Conservation (phyloP, 2,888 invertebrate species). For the Neoascia interrupta region DNA sequence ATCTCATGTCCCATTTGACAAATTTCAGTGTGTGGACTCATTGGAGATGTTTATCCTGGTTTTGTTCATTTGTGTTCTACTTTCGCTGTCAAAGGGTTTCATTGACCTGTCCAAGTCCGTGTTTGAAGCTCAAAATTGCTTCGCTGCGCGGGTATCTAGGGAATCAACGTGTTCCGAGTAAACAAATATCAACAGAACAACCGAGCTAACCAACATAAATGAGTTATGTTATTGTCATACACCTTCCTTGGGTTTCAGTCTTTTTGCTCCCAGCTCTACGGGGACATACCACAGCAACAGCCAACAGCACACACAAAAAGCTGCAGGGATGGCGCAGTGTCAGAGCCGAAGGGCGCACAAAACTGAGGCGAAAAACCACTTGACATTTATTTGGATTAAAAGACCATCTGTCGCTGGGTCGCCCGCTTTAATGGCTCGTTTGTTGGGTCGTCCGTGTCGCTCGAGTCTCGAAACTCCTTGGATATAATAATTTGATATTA, state of each 20-base stretch:
- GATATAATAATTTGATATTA: slow-evolving; percentile 25
- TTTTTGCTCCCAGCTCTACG: not conserved
- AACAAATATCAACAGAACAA: slow-evolving; percentile 49
- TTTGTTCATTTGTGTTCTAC: slow-evolving; percentile 31
- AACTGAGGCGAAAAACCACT: slow-evolving; percentile 60
- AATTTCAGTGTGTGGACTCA: slow-evolving; percentile 66
- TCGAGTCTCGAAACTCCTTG: slow-evolving; percentile 34
- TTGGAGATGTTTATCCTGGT: slow-evolving; percentile 60
- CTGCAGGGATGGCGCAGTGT: slow-evolving; percentile 39
- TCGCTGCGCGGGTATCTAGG: slow-evolving; percentile 15
- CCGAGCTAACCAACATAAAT: slow-evolving; percentile 26
- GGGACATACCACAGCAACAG: no score
- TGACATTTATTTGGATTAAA: slow-evolving; percentile 69
- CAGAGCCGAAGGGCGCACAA: not conserved
- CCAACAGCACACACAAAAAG: no score
- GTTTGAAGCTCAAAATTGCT: slow-evolving; percentile 10
- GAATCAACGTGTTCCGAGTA: slow-evolving; percentile 38
- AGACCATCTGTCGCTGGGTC: slow-evolving; percentile 66
- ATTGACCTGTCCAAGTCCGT: slow-evolving; percentile 25
- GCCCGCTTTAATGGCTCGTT: slow-evolving; percentile 38
- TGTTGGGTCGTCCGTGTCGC: slow-evolving; percentile 7
- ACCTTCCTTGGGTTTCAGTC: slow-evolving; percentile 3
- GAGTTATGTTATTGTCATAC: slow-evolving; percentile 60
- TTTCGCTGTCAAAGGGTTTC: slow-evolving; percentile 40
- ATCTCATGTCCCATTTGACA: slow-evolving; percentile 59